phyloP scores from a whole-genome alignment of 2,797 vertebrate genomes.

The Hylomyscus alleni region DNA sequence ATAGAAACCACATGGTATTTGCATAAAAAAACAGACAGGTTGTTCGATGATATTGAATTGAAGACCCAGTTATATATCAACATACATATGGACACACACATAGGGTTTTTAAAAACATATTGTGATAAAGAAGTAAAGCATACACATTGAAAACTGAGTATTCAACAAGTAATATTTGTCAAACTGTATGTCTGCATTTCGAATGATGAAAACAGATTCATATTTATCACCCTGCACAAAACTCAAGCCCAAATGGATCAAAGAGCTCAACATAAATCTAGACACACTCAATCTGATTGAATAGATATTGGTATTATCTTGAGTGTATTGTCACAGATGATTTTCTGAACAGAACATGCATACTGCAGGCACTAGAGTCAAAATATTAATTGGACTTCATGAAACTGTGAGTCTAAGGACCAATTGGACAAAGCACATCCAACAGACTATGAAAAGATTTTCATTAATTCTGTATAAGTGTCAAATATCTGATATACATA shows the following conservation, averaged over 20 bases:
- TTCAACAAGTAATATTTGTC: neutral
- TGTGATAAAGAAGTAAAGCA: neutral
- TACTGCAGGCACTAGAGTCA: neutral
- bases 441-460: neutral
- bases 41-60: neutral
- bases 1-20: neutral
- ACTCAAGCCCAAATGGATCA: neutral
- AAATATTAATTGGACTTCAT: neutral
- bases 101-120: no score
- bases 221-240: neutral
- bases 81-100: neutral
- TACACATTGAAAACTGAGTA: neutral
- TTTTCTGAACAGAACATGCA: neutral
- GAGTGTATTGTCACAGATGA: neutral
- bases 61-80: neutral
- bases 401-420: neutral
- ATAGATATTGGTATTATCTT: neutral
- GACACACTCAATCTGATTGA: neutral
- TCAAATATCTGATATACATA: neutral
- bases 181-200: neutral
- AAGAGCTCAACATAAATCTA: neutral
- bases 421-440: neutral
- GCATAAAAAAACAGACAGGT: neutral
- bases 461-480: neutral
- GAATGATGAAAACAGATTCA: neutral